Base-by-base conservation (phyloP, 1,140 invertebrate genomes). In the Ceratina calcarata region DNA sequence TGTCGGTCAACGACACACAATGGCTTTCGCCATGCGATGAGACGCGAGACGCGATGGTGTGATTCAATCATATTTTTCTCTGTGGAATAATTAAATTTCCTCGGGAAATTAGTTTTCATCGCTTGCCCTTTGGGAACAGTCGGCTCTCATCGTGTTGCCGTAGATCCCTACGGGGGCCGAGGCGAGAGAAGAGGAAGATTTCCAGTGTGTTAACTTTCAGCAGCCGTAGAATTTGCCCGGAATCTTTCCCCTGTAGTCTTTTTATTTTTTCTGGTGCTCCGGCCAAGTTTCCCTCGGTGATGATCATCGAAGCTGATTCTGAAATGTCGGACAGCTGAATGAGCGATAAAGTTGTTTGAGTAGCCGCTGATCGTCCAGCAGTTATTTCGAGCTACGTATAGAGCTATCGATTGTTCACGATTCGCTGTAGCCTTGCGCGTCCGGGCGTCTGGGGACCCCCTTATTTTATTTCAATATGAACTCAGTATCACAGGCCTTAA, bases 301-400 rank as follows among this genome's bases (percentile, higher is more conserved):
- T 45, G 37, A 45, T 45, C 37, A 10, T 45, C 37, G 37, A 45
- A 45, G 37, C 37, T 10, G 70, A 53, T n/a, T 71, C 58, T 72
- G 37, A 72, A 72, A 72, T 49, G 45, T 72, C 61, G 57, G 70
- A 72, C 70, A 72, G 57, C 37, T 61, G 70, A 72, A 72, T 27
- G 70, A 72, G 70, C 70, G 57, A 72, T 61, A 72, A 72, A 72
- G 57, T 37, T 61, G 70, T 72, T 72, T 72, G 57, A 61, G 70
- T 61, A 72, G 70, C 70, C 61, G 70, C 70, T 49, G 70, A 72
- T 72, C 70, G 57, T 72, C 70, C 58, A 72, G 70, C 37, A 61
- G 57, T 72, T 72, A 71, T 71, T 72, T 72, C 61, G 57, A 72
- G 57, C 70, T 18, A 55, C 70, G 49, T 72, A 72, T 72, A 72